Conservation (phyloP, 2,113 vertebrate species). For the Charina bottae region DNA sequence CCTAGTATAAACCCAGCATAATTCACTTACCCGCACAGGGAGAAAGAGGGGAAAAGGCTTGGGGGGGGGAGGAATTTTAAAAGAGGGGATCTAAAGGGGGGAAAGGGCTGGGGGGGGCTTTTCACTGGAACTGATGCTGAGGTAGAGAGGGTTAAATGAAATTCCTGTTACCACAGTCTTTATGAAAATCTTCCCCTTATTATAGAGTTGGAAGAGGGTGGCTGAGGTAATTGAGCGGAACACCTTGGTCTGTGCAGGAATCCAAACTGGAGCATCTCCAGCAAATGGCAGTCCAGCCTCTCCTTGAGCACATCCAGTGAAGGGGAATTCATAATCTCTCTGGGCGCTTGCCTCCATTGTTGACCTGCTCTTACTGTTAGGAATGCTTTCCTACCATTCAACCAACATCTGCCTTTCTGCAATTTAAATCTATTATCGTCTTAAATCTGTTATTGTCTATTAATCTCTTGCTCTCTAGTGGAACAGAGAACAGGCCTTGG, state of each 20-base stretch:
- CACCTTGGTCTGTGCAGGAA: neutral
- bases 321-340: neutral
- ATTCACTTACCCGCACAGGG: neutral
- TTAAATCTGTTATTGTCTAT: neutral
- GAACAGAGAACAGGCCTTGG: neutral
- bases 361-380: neutral
- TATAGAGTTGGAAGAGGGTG: neutral
- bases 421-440: neutral
- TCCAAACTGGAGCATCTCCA: neutral
- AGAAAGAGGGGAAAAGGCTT: neutral
- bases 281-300: neutral
- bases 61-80: too few relatives aligned
- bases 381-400: neutral
- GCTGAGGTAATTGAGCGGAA: neutral
- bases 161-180: neutral
- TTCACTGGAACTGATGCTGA: neutral
- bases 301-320: neutral
- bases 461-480: neutral
- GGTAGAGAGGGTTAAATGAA: neutral
- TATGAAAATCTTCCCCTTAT: neutral
- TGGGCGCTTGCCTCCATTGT: neutral
- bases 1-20: neutral
- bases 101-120: neutral
- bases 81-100: too few relatives aligned
- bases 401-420: neutral